Evolutionary conservation across 2,797 vertebrate species (phyloP).

Genomic region (Muscicapa striata): DNA sequence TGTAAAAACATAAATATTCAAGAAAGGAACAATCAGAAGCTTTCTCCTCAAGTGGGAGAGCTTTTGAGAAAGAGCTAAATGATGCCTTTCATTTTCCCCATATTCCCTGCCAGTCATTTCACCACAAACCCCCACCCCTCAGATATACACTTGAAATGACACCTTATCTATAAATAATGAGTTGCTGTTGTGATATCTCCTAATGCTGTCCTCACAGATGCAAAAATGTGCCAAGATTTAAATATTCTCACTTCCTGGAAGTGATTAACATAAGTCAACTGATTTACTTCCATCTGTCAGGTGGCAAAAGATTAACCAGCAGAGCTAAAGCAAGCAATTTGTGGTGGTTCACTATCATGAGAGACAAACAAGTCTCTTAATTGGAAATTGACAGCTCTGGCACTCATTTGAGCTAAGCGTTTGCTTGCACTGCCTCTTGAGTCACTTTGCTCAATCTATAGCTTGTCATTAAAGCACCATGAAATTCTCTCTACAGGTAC

Average conservation of each 20-base stretch:
- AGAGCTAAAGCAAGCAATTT: constrained; percentile 65
- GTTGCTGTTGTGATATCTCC: background rate
- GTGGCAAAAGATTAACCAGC: constrained; percentile 70
- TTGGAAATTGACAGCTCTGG: constrained; percentile 71
- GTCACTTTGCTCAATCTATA: constrained; percentile 53
- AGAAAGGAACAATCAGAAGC: background rate
- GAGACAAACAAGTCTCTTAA: constrained; percentile 69
- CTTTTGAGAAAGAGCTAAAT: background rate
- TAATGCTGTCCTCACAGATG: constrained; percentile 25
- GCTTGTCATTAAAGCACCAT: constrained; percentile 71
- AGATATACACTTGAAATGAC: background rate
- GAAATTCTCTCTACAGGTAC: constrained; percentile 74
- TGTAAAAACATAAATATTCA: background rate
- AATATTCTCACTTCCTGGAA: constrained; percentile 57
- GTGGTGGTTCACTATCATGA: constrained; percentile 54
- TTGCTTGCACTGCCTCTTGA: constrained; percentile 51
- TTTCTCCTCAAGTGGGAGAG: background rate
- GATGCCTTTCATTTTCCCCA: background rate
- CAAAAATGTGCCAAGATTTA: constrained; percentile 48
- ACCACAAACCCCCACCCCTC: background rate
- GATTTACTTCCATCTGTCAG: constrained; percentile 69
- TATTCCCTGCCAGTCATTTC: background rate
- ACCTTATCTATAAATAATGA: constrained; percentile 47
- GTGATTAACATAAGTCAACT: constrained; percentile 50
- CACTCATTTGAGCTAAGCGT: constrained; percentile 53